Percentiles rank a stretch among this genome's conserved stretches.
These are phyloP conservation scores for Halcyon senegalensis DNA, from an alignment of 2,113 vertebrate species.

Conservation along the genomic window DNA sequence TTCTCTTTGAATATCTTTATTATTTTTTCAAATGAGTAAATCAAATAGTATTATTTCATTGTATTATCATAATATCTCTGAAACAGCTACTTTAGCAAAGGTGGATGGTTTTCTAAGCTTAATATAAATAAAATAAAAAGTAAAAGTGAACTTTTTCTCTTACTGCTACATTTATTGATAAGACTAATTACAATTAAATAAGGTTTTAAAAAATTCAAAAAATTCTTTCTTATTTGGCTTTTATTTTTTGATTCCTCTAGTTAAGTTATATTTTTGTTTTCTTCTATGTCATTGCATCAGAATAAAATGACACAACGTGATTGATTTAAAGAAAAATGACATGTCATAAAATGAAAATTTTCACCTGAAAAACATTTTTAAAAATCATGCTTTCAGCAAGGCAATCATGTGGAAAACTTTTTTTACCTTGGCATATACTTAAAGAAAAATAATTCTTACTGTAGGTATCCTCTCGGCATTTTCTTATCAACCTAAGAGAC, in stretches of 20 bases:
- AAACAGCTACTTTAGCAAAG: neutral
- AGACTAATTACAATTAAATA: neutral
- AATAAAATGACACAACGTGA: neutral
- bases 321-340: neutral
- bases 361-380: neutral
- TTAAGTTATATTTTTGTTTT: neutral
- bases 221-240: neutral
- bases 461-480: neutral
- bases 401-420: neutral
- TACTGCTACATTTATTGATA: neutral
- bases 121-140: neutral
- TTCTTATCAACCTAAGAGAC: neutral
- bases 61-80: neutral
- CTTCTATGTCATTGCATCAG: neutral
- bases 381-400: neutral
- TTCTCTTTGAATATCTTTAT: neutral
- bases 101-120: neutral
- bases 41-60: neutral
- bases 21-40: neutral
- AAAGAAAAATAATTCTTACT: neutral
- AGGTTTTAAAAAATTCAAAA: neutral
- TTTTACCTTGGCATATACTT: neutral
- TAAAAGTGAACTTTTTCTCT: neutral
- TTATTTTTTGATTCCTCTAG: neutral
- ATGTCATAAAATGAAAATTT: neutral